A percentile compares a stretch with the other conserved stretches of the same genome.
Evolutionary conservation across 2,888 invertebrate species (phyloP).

Genomic region (Nezara viridula): DNA sequence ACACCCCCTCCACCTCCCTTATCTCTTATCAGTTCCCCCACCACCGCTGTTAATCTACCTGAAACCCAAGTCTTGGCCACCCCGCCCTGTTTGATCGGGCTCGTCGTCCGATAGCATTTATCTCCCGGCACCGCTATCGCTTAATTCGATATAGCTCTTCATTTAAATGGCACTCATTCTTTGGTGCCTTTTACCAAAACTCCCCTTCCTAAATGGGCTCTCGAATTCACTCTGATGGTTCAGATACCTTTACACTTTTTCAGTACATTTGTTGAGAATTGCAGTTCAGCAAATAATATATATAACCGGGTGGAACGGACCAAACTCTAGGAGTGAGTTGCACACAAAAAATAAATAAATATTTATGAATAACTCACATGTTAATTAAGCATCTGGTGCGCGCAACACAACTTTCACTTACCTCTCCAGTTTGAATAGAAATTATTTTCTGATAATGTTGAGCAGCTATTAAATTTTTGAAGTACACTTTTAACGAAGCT

Average conservation of each 20-base stretch:
- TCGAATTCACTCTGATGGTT: background rate
- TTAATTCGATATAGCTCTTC: conserved; percentile 40
- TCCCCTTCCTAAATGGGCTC: background rate
- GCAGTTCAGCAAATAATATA: background rate
- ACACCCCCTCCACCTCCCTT: conserved; percentile 28
- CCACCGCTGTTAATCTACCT: conserved; percentile 26
- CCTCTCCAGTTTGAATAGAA: too few species aligned
- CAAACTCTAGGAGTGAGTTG: too few species aligned
- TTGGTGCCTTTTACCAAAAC: background rate
- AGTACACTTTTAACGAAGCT: too few species aligned
- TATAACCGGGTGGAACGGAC: too few species aligned
- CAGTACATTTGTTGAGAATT: background rate
- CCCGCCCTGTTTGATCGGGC: conserved; percentile 39
- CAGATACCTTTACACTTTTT: background rate
- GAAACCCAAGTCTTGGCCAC: conserved; percentile 48
- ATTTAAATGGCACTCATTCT: conserved; percentile 29
- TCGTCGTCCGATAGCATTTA: conserved; percentile 33
- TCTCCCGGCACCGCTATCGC: conserved; percentile 13
- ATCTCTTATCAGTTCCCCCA: conserved; percentile 50
- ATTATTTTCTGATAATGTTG: too few species aligned
- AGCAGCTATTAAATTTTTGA: too few species aligned
- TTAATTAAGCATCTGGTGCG: too few species aligned
- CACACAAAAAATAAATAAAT: too few species aligned
- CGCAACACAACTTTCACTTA: too few species aligned
- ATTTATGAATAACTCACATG: too few species aligned